Evolutionary conservation across 2,888 invertebrate species (phyloP).

Genomic region (Eupithecia pulchellata): DNA sequence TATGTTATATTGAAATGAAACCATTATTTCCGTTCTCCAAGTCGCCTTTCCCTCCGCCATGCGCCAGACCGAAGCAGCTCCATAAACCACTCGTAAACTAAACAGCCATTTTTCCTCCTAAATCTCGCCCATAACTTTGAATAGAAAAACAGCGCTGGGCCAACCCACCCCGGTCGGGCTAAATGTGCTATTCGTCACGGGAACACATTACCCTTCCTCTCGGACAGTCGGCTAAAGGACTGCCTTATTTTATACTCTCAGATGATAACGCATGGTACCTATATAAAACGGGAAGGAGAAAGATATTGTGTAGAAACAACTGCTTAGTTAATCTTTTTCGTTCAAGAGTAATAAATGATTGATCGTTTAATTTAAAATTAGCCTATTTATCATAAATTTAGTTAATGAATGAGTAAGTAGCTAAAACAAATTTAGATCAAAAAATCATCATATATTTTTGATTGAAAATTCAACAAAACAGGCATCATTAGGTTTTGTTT

Average conservation of each 20-base stretch:
- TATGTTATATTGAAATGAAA: too few relatives aligned
- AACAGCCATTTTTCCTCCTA: slow-evolving; percentile 32
- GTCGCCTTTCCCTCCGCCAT: not conserved
- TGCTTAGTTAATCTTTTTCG: not conserved
- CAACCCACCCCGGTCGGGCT: slow-evolving; percentile 28
- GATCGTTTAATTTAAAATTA: too few relatives aligned
- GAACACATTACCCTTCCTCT: slow-evolving; percentile 38
- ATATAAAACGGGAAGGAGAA: not conserved
- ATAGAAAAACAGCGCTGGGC: slow-evolving; percentile 39
- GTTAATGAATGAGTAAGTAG: too few relatives aligned
- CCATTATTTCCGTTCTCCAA: not conserved
- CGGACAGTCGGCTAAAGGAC: slow-evolving; percentile 12
- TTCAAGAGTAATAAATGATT: not conserved
- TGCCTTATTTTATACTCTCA: slow-evolving; percentile 10
- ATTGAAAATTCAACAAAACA: too few relatives aligned
- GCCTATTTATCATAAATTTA: too few relatives aligned
- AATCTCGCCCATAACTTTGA: slow-evolving; percentile 42
- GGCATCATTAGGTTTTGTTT: too few relatives aligned
- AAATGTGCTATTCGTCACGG: slow-evolving; percentile 52
- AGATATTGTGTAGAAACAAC: not conserved
- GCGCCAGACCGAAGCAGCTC: not conserved
- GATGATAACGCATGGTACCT: not conserved
- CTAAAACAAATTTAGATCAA: too few relatives aligned
- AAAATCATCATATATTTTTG: too few relatives aligned
- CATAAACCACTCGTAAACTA: slow-evolving; percentile 12